A percentile compares a stretch with the other conserved stretches of the same genome.
Evolutionary conservation across 2,113 vertebrate genomes (phyloP).

Genomic region (Pelodiscus sinensis): DNA sequence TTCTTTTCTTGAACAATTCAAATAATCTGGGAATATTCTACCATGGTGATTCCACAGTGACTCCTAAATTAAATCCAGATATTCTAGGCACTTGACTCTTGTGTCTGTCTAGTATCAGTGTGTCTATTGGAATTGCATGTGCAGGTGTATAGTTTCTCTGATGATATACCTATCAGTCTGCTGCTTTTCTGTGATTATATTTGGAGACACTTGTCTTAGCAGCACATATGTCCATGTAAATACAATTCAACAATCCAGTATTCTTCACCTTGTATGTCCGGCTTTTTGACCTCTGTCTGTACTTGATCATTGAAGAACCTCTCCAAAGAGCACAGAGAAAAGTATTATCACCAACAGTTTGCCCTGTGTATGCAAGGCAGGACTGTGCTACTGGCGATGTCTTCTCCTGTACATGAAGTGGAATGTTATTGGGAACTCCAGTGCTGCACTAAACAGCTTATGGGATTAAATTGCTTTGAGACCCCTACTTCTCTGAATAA

Average conservation of each 20-base stretch:
- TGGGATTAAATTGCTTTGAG: slow-evolving; percentile 32
- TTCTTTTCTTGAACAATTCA: neutral
- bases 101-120: neutral
- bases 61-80: neutral
- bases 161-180: neutral
- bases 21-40: accelerated
- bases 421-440: slow-evolving; percentile 14
- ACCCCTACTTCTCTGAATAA: slow-evolving; percentile 43
- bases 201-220: neutral
- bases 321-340: neutral
- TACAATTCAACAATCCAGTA: neutral
- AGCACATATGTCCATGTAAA: neutral
- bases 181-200: neutral
- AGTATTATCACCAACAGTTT: neutral
- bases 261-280: neutral
- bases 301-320: neutral
- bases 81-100: neutral
- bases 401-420: neutral
- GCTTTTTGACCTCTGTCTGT: neutral
- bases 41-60: neutral
- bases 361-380: neutral
- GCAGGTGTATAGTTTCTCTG: neutral
- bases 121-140: neutral
- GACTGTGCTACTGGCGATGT: neutral
- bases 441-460: neutral